These are phyloP conservation scores for Probosciger aterrimus DNA, from an alignment of 2,113 vertebrate species.

Conservation along the genomic window DNA sequence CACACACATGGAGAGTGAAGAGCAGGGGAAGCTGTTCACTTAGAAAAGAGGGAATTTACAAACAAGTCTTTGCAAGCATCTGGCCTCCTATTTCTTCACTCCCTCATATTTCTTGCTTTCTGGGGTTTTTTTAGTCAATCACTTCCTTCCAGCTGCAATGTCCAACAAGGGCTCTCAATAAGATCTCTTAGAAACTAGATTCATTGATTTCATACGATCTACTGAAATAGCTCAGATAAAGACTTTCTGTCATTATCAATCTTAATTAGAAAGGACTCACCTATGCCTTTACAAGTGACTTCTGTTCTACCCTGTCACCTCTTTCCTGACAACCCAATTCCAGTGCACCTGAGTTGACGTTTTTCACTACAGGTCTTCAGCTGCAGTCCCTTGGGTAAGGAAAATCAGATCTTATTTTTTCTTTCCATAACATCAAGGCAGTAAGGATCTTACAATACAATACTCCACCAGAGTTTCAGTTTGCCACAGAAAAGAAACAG, in stretches of 20 bases:
- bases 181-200: neutral
- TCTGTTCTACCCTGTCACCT: neutral
- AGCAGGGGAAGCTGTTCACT: neutral
- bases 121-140: neutral
- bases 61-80: neutral
- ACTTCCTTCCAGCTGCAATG: neutral
- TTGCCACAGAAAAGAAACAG: neutral
- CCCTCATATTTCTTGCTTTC: neutral
- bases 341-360: neutral
- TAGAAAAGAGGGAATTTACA: neutral
- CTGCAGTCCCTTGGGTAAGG: neutral
- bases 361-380: neutral
- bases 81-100: neutral
- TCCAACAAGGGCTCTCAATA: neutral
- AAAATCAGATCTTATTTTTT: neutral
- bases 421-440: neutral
- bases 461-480: neutral
- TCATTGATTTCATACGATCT: neutral
- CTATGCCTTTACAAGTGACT: neutral
- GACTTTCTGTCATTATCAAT: neutral
- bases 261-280: neutral
- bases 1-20: neutral
- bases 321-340: neutral
- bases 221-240: neutral
- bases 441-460: neutral